These are phyloP conservation scores for Drusus annulatus DNA, from an alignment of 1,140 invertebrate genomes.

Conservation along the genomic window DNA sequence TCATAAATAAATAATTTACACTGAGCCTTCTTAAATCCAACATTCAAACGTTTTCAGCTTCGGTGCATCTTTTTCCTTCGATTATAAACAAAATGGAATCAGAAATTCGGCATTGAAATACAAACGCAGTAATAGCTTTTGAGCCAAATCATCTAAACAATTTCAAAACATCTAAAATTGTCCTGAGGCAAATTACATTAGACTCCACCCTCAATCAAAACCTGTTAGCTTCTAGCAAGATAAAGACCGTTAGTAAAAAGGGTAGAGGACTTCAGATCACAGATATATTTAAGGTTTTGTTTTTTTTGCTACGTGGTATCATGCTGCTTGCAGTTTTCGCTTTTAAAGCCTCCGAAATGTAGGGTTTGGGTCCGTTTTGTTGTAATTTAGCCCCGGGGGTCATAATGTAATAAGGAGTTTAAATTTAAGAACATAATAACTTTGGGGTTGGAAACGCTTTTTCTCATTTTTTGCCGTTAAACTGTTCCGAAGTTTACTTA, in stretches of 20 bases:
- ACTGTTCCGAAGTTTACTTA: conserved; percentile 36
- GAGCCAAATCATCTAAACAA: conserved; percentile 25
- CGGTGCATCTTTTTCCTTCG: conserved; percentile 11
- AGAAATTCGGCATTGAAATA: conserved; percentile 24
- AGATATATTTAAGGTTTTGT: too few relatives aligned
- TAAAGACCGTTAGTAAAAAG: not conserved
- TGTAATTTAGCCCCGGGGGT: conserved; percentile 10
- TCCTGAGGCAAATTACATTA: conserved; percentile 24
- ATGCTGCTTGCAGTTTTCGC: too few relatives aligned
- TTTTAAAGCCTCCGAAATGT: too few relatives aligned
- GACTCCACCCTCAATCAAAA: not conserved
- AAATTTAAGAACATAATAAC: conserved; percentile 47
- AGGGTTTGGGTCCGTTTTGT: conserved; percentile 18
- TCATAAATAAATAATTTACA: too few relatives aligned
- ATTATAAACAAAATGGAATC: conserved; percentile 26
- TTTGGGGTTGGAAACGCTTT: conserved; percentile 35
- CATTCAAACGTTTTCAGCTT: conserved; percentile 15
- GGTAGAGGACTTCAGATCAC: too few relatives aligned
- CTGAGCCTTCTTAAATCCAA: too few relatives aligned
- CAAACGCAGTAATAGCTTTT: conserved; percentile 16
- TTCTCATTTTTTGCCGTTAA: conserved; percentile 45
- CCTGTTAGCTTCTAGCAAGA: not conserved
- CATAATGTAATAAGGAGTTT: conserved; percentile 34
- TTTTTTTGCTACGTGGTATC: too few relatives aligned
- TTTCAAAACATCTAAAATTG: conserved; percentile 34